Conservation (phyloP, 2,888 invertebrate genomes). For the Tridacna crocea region DNA sequence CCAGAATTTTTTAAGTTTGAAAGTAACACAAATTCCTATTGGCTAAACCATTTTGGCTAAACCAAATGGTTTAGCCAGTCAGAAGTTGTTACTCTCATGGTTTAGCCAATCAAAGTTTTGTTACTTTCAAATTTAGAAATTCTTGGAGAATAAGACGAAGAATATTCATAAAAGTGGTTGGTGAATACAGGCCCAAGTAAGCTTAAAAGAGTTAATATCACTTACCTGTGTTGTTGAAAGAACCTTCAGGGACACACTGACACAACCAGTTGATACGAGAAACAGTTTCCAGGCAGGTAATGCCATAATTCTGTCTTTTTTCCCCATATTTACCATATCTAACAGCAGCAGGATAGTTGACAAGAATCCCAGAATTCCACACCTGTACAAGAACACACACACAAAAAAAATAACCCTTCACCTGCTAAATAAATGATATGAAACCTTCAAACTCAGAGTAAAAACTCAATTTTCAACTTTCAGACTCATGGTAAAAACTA, state of each 20-base stretch:
- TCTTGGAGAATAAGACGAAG: too few relatives aligned
- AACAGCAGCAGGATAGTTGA: slow-evolving; percentile 58
- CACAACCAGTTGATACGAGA: slow-evolving; percentile 59
- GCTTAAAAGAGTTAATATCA: not conserved
- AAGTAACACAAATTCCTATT: too few relatives aligned
- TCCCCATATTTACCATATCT: slow-evolving; percentile 57
- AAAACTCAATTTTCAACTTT: too few relatives aligned
- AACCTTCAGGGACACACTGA: slow-evolving; percentile 69
- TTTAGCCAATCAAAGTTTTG: too few relatives aligned
- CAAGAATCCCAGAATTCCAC: slow-evolving; percentile 48
- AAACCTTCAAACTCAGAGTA: not conserved
- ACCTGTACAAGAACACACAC: slow-evolving; percentile 46
- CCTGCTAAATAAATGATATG: not conserved
- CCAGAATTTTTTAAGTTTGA: too few relatives aligned
- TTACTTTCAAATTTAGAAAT: too few relatives aligned
- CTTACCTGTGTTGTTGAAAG: slow-evolving; percentile 69
- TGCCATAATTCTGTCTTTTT: slow-evolving; percentile 51
- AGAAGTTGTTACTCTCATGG: too few relatives aligned
- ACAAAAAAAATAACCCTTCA: not conserved
- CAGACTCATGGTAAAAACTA: too few relatives aligned
- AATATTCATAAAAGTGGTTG: too few relatives aligned
- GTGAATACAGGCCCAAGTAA: too few relatives aligned
- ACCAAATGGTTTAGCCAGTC: too few relatives aligned
- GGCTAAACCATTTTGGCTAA: too few relatives aligned
- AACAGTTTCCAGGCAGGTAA: slow-evolving; percentile 72